Conservation (phyloP, 92 coral and sea anemone species). For the Pocillopora meandrina region DNA sequence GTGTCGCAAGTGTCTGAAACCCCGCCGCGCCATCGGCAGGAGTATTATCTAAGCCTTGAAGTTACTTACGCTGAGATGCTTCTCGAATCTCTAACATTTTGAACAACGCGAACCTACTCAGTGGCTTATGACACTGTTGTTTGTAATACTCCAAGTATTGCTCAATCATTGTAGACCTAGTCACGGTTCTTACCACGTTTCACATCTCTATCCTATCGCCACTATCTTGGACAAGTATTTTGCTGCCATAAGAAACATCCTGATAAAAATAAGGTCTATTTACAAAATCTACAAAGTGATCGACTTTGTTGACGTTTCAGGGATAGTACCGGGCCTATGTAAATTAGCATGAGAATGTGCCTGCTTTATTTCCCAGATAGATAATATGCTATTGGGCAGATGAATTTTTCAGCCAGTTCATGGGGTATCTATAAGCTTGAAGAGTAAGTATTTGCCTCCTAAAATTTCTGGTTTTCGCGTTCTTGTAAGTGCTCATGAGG, state of each 20-base stretch:
- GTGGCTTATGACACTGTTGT: too few relatives aligned
- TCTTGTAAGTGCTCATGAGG: too few relatives aligned
- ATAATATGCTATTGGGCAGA: slow-evolving; percentile 43
- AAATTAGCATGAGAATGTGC: slow-evolving; percentile 52
- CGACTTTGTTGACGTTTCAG: slow-evolving; percentile 31
- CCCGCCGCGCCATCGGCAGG: slow-evolving; percentile 2
- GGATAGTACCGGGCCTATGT: slow-evolving; percentile 36
- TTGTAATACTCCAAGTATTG: too few relatives aligned
- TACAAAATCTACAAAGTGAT: slow-evolving; percentile 37
- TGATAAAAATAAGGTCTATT: slow-evolving; percentile 25
- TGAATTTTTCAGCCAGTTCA: slow-evolving; percentile 40
- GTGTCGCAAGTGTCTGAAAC: slow-evolving; percentile 52
- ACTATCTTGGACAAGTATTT: neutral
- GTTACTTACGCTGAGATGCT: too few relatives aligned
- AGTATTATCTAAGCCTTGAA: too few relatives aligned
- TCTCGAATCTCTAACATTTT: too few relatives aligned
- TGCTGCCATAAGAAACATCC: slow-evolving; percentile 28
- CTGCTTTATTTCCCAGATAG: slow-evolving; percentile 54
- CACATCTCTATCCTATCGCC: too few relatives aligned
- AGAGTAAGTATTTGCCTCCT: too few relatives aligned
- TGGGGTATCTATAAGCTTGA: slow-evolving; percentile 28
- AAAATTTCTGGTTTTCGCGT: too few relatives aligned
- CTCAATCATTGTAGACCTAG: too few relatives aligned
- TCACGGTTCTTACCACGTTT: too few relatives aligned
- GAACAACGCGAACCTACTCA: too few relatives aligned